These are phyloP conservation scores for Pogonomyrmex californicus DNA, from an alignment of 1,140 invertebrate species.

Conservation along the genomic window DNA sequence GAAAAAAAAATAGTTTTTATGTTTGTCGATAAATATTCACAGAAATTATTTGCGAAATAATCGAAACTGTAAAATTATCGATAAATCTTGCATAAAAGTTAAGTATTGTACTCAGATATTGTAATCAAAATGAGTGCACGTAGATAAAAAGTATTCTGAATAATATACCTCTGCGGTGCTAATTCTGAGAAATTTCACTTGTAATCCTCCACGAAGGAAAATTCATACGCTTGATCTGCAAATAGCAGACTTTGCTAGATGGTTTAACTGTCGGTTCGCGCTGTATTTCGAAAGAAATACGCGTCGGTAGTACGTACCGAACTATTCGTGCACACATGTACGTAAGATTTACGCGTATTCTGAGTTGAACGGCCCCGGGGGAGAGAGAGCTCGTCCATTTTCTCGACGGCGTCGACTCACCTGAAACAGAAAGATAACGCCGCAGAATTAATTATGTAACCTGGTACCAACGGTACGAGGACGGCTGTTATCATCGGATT, in stretches of 20 bases:
- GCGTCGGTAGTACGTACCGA: constrained; percentile 17
- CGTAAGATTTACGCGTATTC: constrained; percentile 52
- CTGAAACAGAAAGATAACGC: constrained; percentile 79
- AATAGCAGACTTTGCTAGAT: constrained; percentile 22
- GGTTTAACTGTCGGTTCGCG: constrained; percentile 43
- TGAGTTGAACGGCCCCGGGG: constrained; percentile 43
- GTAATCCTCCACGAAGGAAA: background rate
- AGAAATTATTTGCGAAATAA: background rate
- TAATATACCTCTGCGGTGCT: background rate
- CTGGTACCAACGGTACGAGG: background rate
- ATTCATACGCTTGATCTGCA: constrained; percentile 45
- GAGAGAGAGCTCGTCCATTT: constrained; percentile 59
- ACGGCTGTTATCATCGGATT: constrained; percentile 71
- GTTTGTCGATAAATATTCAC: background rate
- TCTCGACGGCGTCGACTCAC: constrained; percentile 70
- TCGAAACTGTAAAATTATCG: background rate
- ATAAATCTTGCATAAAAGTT: background rate
- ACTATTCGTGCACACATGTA: background rate
- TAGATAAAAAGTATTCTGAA: background rate
- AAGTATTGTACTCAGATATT: background rate
- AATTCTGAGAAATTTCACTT: constrained; percentile 12
- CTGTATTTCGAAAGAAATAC: constrained; percentile 33
- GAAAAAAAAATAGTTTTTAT: background rate
- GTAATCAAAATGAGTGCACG: background rate
- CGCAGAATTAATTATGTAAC: constrained; percentile 72